Base-by-base conservation (phyloP, 2,797 vertebrate genomes). In the Stomatorhinus walkeri region DNA sequence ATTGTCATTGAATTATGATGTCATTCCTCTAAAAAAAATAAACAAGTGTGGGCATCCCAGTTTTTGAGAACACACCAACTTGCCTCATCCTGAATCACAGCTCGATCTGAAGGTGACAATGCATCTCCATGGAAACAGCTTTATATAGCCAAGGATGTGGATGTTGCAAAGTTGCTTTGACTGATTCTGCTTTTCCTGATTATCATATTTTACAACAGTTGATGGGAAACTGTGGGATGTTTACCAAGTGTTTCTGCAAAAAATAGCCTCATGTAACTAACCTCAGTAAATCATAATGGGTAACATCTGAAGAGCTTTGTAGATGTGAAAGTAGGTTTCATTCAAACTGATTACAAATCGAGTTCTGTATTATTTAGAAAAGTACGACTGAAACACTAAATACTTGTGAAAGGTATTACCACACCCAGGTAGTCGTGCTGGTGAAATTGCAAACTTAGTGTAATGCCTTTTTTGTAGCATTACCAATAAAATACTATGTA, bases 121-220 rank as follows among this genome's bases (percentile, higher is more conserved):
- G 56, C 48, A 88, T 90, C 88, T 85, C 88, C 85, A 88, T 89
- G 89, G 87, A 88, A 90, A 90, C 90, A n/a, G 36, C 89, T 72
- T 56, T 88, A 76, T 85, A 56, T 85, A 49, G 87, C 87, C 46
- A 36, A 19, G 88, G 64, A 88, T 54, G 5, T 87, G 43, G 22
- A 88, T 9, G 85, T 61, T 89, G 9, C 48, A 85, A 88, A 89
- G 81, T 85, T 68, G 56, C 81, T 46, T 85, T 68, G 46, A 85
- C 56, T 19, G 43, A 56, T 81, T 81, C 40, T 43, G 76, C 14
- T 46, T 81, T 81, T 81, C 16, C 40, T 46, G 76, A 81, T 81
- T n/a, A 81, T 81, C 76, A 81, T n/a, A 46, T 81, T 46, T 81
- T 81, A 43, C 76, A 46, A 46, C 76, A 81, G 19, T 19, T 81